Base-by-base conservation (phyloP, 1,140 invertebrate genomes). In the Conus betulinus region DNA sequence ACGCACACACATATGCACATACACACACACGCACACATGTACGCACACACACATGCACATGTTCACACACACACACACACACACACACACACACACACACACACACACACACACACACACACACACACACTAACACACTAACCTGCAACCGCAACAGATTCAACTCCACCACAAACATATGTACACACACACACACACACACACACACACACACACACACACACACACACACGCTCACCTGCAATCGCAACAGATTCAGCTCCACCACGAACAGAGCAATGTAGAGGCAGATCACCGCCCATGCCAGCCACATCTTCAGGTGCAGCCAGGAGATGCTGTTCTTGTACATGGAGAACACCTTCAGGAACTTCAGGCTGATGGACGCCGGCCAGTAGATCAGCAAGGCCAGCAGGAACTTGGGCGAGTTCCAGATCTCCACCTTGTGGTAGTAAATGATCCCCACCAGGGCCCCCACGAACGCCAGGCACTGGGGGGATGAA, bases 341-440 rank as follows among this genome's bases (percentile, higher is more conserved):
- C 52, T 88, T 88, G 86, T 92, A 91, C 53, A 94, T 87, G 6
- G 93, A 93, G 71, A 94, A 81, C 39, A 90, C 89, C 88, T 94
- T 94, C 81, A 94, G 57, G 5, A 92, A 87, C 88, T 94, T 94
- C 11, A 94, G 84, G 20, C 91, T 90, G 51, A 92, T 74, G 25
- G 92, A 88, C 25, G 90, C 81, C 5, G 91, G 85, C 94, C 94
- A 95, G 87, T 94, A 95, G 27, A 91, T 83, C 27, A 94, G 87
- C 52, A 94, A 67, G 8, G 93, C 88, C 13, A 95, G 84, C 3
- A 95, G 90, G 87, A 94, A 94, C 89, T 90, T 90, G 25, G 94
- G 94, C 3, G 94, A 94, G 88, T 95, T 95, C 94, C 93, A 95
- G 90, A 94, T 92, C 89, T 95, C 94, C 63, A 95, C 92, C 90